Percentiles rank a stretch among this genome's conserved stretches.
These are phyloP conservation scores for Danionella dracula DNA, from an alignment of 2,797 vertebrate genomes.

Conservation along the genomic window DNA sequence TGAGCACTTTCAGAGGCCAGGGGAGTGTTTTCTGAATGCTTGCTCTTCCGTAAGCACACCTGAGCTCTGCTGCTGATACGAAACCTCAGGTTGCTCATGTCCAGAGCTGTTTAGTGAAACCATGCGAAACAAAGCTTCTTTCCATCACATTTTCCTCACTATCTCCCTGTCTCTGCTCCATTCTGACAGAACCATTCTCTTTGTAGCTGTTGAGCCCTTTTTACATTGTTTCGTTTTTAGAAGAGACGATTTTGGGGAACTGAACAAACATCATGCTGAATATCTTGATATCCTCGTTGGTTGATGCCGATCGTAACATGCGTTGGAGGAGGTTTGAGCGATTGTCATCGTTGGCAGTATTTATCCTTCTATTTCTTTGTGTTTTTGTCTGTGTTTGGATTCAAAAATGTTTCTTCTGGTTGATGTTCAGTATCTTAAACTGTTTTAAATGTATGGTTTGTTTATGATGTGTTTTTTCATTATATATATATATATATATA, in stretches of 20 bases:
- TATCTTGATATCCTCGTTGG: slow-evolving; percentile 69
- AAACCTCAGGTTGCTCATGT: slow-evolving; percentile 22
- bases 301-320: slow-evolving; percentile 66
- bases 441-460: not conserved
- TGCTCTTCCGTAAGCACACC: slow-evolving; percentile 72
- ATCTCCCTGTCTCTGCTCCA: slow-evolving; percentile 56
- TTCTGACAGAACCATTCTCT: slow-evolving; percentile 50
- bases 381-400: slow-evolving; percentile 14
- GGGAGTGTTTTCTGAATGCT: slow-evolving; percentile 65
- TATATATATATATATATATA: too few species aligned
- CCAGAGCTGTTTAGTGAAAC: slow-evolving; percentile 31
- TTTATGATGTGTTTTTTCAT: not conserved
- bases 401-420: not conserved
- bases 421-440: too few species aligned
- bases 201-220: slow-evolving; percentile 41
- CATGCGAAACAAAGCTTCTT: slow-evolving; percentile 60
- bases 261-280: slow-evolving; percentile 62
- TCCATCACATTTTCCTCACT: slow-evolving; percentile 64
- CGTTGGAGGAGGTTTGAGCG: slow-evolving; percentile 67
- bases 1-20: slow-evolving; percentile 26
- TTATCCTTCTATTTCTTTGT: slow-evolving; percentile 44
- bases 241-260: slow-evolving; percentile 23
- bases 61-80: slow-evolving; percentile 62
- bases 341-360: slow-evolving; percentile 68
- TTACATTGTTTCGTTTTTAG: not conserved